phyloP scores from a whole-genome alignment of 2,888 invertebrate species.

The Tridacna gigas region DNA sequence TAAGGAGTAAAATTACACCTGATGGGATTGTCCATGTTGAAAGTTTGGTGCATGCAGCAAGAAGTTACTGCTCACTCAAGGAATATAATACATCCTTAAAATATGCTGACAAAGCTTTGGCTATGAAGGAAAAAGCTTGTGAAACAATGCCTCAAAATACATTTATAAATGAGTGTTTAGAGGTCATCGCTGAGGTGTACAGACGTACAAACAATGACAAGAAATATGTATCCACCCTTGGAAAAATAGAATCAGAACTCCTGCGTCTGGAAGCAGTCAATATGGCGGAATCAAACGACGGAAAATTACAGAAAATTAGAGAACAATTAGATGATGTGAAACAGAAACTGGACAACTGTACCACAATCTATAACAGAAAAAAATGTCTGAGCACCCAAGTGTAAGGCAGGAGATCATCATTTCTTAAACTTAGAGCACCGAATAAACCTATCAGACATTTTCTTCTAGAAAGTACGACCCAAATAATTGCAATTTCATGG shows the following conservation, averaged over 20 bases:
- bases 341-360: conserved; percentile 10
- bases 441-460: no score
- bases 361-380: neutral
- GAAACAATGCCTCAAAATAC: conserved; percentile 46
- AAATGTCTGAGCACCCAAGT: neutral
- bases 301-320: conserved; percentile 33
- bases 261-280: conserved; percentile 39
- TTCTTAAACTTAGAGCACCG: no score
- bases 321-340: conserved; percentile 31
- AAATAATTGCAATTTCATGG: no score
- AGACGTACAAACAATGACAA: conserved; percentile 21
- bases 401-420: neutral
- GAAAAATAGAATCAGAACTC: conserved; percentile 49
- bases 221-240: conserved; percentile 36
- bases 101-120: conserved; percentile 36
- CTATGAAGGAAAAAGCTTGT: conserved; percentile 17
- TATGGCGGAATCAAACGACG: conserved; percentile 36
- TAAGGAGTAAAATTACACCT: conserved; percentile 29
- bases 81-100: conserved; percentile 33
- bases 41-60: conserved; percentile 48
- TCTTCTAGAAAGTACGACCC: no score
- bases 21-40: conserved; percentile 34
- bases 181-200: conserved; percentile 44
- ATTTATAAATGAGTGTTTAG: conserved; percentile 42
- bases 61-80: conserved; percentile 27